Percentiles rank a stretch among this genome's conserved stretches.
Conservation (phyloP, 2,888 invertebrate genomes). For the Eilema griseolum region DNA sequence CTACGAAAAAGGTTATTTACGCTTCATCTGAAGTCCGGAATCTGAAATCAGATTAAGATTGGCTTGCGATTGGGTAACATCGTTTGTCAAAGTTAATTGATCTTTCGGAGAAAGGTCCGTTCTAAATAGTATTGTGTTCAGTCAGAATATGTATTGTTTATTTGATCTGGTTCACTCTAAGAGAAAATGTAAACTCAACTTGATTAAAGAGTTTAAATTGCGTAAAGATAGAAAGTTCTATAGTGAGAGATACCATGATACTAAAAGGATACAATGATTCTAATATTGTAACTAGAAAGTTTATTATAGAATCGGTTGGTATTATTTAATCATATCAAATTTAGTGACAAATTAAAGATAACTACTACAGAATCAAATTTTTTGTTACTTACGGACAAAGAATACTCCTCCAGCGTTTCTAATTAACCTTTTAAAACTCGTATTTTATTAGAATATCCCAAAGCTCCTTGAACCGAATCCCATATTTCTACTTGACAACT, state of each 20-base stretch:
- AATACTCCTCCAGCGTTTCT: conserved; percentile 15
- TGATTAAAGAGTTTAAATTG: conserved; percentile 19
- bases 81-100: conserved; percentile 48
- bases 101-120: conserved; percentile 40
- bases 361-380: not conserved
- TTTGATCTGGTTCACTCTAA: conserved; percentile 27
- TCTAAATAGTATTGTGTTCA: conserved; percentile 28
- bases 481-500: conserved; percentile 42
- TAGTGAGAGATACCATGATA: conserved; percentile 8
- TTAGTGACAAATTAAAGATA: not conserved
- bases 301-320: not conserved
- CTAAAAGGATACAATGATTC: not conserved
- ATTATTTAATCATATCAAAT: not conserved
- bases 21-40: conserved; percentile 35
- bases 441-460: conserved; percentile 18
- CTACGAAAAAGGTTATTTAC: conserved; percentile 34
- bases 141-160: conserved; percentile 26
- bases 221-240: conserved; percentile 4
- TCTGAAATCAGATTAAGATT: conserved; percentile 50
- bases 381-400: conserved; percentile 14
- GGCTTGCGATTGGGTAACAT: conserved; percentile 32
- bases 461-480: conserved; percentile 19
- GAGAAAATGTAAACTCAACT: conserved; percentile 11
- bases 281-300: conserved; percentile 15
- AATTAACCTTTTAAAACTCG: conserved; percentile 19